A percentile compares a stretch with the other conserved stretches of the same genome.
These are phyloP conservation scores for Drosophila kambysellisi DNA, from an alignment of 2,888 invertebrate genomes.

Conservation along the genomic window DNA sequence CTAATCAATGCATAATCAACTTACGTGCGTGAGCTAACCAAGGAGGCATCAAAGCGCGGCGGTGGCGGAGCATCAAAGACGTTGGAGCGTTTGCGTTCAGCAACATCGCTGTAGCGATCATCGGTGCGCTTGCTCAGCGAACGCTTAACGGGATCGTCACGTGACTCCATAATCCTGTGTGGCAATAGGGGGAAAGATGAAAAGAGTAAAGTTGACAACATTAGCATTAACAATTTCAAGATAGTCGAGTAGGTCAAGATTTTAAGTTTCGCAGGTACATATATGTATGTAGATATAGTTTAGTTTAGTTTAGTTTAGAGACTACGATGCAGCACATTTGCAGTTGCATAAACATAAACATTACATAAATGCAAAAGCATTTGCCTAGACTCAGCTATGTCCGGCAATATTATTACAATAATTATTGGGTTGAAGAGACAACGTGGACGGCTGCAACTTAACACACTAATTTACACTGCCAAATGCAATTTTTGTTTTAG, in stretches of 20 bases:
- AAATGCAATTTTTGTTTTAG: slow-evolving; percentile 54
- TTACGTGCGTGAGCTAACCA: slow-evolving; percentile 83
- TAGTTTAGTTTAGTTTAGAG: slow-evolving; percentile 12
- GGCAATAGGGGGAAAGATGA: slow-evolving; percentile 56
- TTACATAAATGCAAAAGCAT: slow-evolving; percentile 52
- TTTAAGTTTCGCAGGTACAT: slow-evolving; percentile 7
- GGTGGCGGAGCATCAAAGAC: slow-evolving; percentile 85
- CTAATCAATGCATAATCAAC: not conserved
- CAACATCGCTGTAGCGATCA: slow-evolving; percentile 82
- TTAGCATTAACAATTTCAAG: slow-evolving; percentile 38
- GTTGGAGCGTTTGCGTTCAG: slow-evolving; percentile 83
- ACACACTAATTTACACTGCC: slow-evolving; percentile 62
- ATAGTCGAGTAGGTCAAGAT: not conserved
- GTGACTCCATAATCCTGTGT: slow-evolving; percentile 83
- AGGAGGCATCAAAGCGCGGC: slow-evolving; percentile 84
- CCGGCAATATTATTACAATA: slow-evolving; percentile 28
- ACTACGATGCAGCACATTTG: slow-evolving; percentile 55
- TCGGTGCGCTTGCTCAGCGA: slow-evolving; percentile 83
- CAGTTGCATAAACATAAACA: slow-evolving; percentile 53
- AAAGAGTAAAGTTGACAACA: slow-evolving; percentile 47
- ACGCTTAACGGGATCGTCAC: slow-evolving; percentile 84
- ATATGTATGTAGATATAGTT: slow-evolving; percentile 46
- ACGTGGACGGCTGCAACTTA: slow-evolving; percentile 71
- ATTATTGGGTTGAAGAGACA: slow-evolving; percentile 60
- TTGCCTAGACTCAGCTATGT: slow-evolving; percentile 46